Evolutionary conservation across 2,888 invertebrate species (phyloP).

Genomic region (Aphrophora alni): DNA sequence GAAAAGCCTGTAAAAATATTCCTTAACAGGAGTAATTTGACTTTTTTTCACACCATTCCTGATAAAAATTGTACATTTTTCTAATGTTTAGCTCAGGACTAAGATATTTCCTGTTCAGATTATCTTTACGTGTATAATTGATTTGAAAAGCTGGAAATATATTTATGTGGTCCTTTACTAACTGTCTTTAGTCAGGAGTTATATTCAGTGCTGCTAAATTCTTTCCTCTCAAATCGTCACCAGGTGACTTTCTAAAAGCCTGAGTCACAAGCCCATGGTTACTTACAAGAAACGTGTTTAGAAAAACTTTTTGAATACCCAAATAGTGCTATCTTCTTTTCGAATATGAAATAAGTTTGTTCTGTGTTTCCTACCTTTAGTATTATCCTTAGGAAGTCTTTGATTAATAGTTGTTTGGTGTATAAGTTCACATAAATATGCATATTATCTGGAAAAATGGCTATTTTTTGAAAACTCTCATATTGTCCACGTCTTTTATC

Average conservation of each 20-base stretch:
- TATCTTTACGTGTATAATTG: constrained; percentile 18
- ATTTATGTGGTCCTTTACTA: constrained; percentile 21
- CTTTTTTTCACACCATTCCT: background rate
- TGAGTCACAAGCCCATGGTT: constrained; percentile 21
- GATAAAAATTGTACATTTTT: constrained; percentile 27
- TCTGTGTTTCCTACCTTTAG: background rate
- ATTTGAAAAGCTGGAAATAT: constrained; percentile 10
- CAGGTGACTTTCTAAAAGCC: background rate
- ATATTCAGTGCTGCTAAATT: constrained; percentile 7
- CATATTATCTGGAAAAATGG: constrained; percentile 18
- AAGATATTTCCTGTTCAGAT: constrained; percentile 11
- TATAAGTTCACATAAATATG: constrained; percentile 24
- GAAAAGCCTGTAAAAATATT: background rate
- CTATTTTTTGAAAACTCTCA: constrained; percentile 17
- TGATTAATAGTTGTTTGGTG: background rate
- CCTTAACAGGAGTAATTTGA: constrained; percentile 1
- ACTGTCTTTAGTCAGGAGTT: background rate
- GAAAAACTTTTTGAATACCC: constrained; percentile 23
- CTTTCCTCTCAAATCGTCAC: constrained; percentile 29
- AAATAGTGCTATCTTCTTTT: constrained; percentile 1
- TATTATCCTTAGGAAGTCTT: background rate
- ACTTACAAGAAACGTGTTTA: constrained; percentile 17
- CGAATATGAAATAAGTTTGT: constrained; percentile 15
- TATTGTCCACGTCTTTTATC: constrained; percentile 13
- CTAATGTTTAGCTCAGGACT: constrained; percentile 12